Conservation (phyloP, 2,113 vertebrate species). For the Mellivora capensis region DNA sequence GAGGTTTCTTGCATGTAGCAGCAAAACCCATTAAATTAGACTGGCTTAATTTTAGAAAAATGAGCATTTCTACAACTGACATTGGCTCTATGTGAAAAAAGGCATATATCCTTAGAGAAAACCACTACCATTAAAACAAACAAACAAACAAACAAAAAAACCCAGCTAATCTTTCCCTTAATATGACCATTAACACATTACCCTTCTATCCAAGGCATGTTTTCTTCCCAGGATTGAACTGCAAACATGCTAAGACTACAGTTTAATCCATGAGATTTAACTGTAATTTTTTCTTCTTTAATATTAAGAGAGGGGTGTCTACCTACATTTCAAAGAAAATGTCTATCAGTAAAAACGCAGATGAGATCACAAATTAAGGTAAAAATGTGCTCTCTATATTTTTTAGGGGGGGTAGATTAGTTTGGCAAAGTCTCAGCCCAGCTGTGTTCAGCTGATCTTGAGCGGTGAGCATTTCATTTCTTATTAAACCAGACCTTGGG, state of each 20-base stretch:
- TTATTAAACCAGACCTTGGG: not conserved
- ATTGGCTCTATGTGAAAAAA: constrained; percentile 8
- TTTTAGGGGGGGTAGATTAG: constrained; percentile 26
- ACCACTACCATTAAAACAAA: not conserved
- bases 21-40: constrained; percentile 24
- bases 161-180: constrained; percentile 26
- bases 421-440: constrained; percentile 38
- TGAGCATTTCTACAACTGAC: constrained; percentile 17
- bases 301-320: constrained; percentile 21
- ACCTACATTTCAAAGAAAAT: constrained; percentile 39
- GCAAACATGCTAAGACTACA: constrained; percentile 31
- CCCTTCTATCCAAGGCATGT: not conserved
- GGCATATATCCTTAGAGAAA: constrained; percentile 19
- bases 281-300: constrained; percentile 11
- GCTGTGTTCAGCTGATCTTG: not conserved
- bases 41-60: constrained; percentile 35
- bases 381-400: constrained; percentile 4
- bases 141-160: not conserved
- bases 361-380: constrained; percentile 22
- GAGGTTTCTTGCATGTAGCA: not conserved
- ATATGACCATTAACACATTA: not conserved
- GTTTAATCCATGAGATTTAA: constrained; percentile 19
- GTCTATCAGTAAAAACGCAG: constrained; percentile 41
- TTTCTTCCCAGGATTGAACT: not conserved
- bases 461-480: not conserved